Evolutionary conservation across 2,797 vertebrate species (phyloP).

Genomic region (Antrozous pallidus): DNA sequence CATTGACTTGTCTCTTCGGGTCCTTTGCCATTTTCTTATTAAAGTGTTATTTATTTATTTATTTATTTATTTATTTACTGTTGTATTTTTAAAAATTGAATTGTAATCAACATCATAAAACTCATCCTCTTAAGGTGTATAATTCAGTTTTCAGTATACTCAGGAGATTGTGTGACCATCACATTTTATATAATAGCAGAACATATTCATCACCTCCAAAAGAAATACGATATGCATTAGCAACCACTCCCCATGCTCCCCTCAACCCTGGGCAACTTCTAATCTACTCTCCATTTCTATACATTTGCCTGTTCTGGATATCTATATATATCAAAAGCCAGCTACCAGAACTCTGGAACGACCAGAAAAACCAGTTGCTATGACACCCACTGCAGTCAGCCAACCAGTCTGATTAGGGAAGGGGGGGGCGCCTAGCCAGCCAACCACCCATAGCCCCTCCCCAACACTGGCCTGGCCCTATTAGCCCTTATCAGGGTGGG

Average conservation of each 20-base stretch:
- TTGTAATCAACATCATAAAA: not conserved
- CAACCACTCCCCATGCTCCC: not conserved
- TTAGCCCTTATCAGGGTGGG: too few relatives aligned
- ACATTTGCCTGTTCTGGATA: not conserved
- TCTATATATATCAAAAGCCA: too few relatives aligned
- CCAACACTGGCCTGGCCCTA: too few relatives aligned
- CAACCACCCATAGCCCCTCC: too few relatives aligned
- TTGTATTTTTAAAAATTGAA: not conserved
- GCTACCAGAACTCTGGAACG: rapidly evolving
- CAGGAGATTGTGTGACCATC: not conserved
- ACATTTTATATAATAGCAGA: not conserved
- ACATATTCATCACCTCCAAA: not conserved
- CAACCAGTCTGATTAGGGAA: rapidly evolving
- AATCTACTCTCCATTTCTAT: not conserved
- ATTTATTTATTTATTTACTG: not conserved
- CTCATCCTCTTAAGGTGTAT: not conserved
- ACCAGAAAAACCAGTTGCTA: too few relatives aligned
- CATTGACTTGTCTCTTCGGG: not conserved
- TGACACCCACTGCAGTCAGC: too few relatives aligned
- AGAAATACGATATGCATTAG: not conserved
- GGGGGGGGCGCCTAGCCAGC: too few relatives aligned
- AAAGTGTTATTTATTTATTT: not conserved
- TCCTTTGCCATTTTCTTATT: not conserved
- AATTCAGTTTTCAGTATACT: not conserved
- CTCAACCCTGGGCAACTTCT: not conserved